Evolutionary conservation across 2,113 vertebrate species (phyloP).

Genomic region (Oncorhynchus gorbuscha): DNA sequence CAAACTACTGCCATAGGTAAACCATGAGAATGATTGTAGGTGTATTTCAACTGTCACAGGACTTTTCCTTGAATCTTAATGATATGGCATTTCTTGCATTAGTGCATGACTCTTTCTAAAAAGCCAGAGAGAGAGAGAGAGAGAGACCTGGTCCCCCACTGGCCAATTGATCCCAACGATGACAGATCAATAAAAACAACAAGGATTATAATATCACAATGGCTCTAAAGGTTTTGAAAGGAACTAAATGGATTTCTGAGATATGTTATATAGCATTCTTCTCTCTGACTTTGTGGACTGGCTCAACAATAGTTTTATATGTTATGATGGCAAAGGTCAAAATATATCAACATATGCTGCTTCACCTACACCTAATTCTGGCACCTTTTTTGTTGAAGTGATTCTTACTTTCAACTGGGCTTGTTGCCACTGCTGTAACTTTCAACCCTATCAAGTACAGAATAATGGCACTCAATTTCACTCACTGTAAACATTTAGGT

Average conservation of each 20-base stretch:
- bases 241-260: constrained; percentile 58
- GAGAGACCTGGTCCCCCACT: constrained; percentile 21
- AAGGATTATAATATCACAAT: constrained; percentile 48
- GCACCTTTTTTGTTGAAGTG: constrained; percentile 1
- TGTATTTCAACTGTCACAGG: not conserved
- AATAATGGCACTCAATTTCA: not conserved
- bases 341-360: too few species aligned
- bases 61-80: not conserved
- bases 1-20: too few species aligned
- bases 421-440: too few species aligned
- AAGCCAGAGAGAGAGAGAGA: constrained; percentile 7
- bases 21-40: too few species aligned
- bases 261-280: constrained; percentile 19
- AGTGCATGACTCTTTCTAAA: not conserved
- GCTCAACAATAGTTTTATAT: too few species aligned
- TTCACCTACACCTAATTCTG: not conserved
- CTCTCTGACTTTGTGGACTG: not conserved
- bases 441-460: too few species aligned
- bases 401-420: not conserved
- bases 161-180: constrained; percentile 35
- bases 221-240: constrained; percentile 57
- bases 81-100: not conserved
- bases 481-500: not conserved
- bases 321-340: too few species aligned
- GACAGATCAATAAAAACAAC: constrained; percentile 49